These are phyloP conservation scores for Bostrychus sinensis DNA, from an alignment of 2,113 vertebrate genomes.

Conservation along the genomic window DNA sequence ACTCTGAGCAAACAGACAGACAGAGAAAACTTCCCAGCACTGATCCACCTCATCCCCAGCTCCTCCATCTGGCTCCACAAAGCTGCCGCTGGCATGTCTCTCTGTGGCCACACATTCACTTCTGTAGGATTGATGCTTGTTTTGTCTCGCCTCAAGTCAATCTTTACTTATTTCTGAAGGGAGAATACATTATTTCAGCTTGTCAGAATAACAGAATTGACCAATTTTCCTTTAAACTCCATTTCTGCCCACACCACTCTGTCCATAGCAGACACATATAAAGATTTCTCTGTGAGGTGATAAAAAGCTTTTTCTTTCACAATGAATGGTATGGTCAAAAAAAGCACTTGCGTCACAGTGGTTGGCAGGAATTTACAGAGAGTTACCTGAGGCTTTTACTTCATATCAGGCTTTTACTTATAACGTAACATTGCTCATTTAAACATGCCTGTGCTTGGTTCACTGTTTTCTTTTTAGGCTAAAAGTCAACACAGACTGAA, in stretches of 20 bases:
- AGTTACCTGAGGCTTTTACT: slow-evolving; percentile 42
- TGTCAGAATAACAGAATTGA: not conserved
- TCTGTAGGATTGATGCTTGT: not conserved
- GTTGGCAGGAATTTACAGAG: slow-evolving; percentile 41
- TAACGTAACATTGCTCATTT: not conserved
- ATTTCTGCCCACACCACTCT: not conserved
- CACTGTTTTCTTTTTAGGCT: no score
- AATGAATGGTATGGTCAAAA: slow-evolving; percentile 15
- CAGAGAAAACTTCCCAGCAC: slow-evolving; percentile 39
- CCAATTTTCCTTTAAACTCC: slow-evolving; percentile 1
- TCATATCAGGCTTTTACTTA: slow-evolving; percentile 37
- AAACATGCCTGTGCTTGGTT: not conserved
- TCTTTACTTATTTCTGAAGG: slow-evolving; percentile 7
- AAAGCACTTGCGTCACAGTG: slow-evolving; percentile 41
- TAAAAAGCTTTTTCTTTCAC: slow-evolving; percentile 10
- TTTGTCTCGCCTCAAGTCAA: not conserved
- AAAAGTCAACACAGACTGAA: no score
- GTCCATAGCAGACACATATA: slow-evolving; percentile 14
- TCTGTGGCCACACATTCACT: not conserved
- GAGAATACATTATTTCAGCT: not conserved
- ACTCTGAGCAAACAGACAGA: slow-evolving; percentile 80
- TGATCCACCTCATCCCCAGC: slow-evolving; percentile 34
- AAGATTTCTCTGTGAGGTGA: slow-evolving; percentile 13
- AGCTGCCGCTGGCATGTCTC: slow-evolving; percentile 1
- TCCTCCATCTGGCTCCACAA: slow-evolving; percentile 40